Base-by-base conservation (phyloP, 2,888 invertebrate genomes). In the Ophion ellenae region DNA sequence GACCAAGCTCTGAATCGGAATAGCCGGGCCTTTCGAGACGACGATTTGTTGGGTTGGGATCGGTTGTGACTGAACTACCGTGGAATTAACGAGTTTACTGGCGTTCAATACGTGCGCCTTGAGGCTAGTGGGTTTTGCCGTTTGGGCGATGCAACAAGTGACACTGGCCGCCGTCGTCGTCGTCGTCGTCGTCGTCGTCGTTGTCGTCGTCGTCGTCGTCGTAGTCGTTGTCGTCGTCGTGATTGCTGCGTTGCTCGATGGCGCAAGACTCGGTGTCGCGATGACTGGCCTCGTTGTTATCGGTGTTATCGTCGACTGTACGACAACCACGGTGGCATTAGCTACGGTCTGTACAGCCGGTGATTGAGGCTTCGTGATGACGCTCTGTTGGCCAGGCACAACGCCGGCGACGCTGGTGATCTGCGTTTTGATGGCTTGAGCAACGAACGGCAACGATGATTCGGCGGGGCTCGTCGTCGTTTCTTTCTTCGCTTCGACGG, bases 41-140 rank as follows among this genome's bases (percentile, higher is more conserved):
- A 92, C 91, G 10, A 90, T 89, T 28, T 90, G 92, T 59, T 84
- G 11, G n/a, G 57, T 7, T 40, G 75, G 28, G 0, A 61, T 61
- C 57, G 90, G 89, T 69, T 80, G 86, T 84, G 89, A 90, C 53
- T 89, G 90, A 4, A 89, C 81, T 32, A 53, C 53, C 14, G 89
- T 79, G 7, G 90, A 90, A 59, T 89, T 90, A 2, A 86, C 91
- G 20, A 92, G 87, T 87, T 93, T 93, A 64, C 92, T 93, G 3
- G 93, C 93, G 77, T 95, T 96, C 28, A 96, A 91, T 4, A 96
- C 96, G 86, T 96, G 96, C 2, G 96, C 96, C 90, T 96, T 96
- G 2, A 96, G 92, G 6, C 96, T 95, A 28, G 96, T 96, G 0
- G 95, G 95, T 85, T 94, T 94, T 0, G 91, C 67, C 32, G 85